Conservation (phyloP, 1,140 invertebrate genomes). For the Venturia canescens region DNA sequence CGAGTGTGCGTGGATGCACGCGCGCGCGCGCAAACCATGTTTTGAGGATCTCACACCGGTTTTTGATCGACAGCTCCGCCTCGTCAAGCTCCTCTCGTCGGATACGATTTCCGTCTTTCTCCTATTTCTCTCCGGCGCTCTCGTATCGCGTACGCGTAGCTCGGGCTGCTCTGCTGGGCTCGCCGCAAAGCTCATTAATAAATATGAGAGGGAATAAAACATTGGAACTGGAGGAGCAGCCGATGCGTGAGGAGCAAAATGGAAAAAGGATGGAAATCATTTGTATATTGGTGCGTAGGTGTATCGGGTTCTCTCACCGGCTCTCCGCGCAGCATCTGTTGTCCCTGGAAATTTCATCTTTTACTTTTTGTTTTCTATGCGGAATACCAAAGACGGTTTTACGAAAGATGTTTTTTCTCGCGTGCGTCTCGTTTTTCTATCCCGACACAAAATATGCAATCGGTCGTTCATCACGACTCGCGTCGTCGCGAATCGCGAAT, state of each 20-base stretch:
- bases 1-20: not conserved
- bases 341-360: slow-evolving; percentile 21
- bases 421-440: too few species aligned
- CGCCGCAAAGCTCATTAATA: slow-evolving; percentile 21
- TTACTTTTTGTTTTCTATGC: not conserved
- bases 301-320: not conserved
- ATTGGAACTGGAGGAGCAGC: not conserved
- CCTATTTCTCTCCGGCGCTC: not conserved
- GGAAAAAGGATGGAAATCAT: not conserved
- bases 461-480: not conserved
- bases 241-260: not conserved
- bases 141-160: not conserved
- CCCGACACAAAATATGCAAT: not conserved
- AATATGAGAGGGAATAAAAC: slow-evolving; percentile 27
- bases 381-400: not conserved
- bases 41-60: slow-evolving; percentile 21
- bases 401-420: too few species aligned
- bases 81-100: not conserved
- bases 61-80: slow-evolving; percentile 36
- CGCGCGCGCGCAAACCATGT: not conserved
- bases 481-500: not conserved
- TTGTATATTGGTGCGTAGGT: not conserved
- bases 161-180: not conserved
- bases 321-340: not conserved
- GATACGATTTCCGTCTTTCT: not conserved